phyloP scores from a whole-genome alignment of 2,888 invertebrate species.

The Ommatoiulus sabulosus region DNA sequence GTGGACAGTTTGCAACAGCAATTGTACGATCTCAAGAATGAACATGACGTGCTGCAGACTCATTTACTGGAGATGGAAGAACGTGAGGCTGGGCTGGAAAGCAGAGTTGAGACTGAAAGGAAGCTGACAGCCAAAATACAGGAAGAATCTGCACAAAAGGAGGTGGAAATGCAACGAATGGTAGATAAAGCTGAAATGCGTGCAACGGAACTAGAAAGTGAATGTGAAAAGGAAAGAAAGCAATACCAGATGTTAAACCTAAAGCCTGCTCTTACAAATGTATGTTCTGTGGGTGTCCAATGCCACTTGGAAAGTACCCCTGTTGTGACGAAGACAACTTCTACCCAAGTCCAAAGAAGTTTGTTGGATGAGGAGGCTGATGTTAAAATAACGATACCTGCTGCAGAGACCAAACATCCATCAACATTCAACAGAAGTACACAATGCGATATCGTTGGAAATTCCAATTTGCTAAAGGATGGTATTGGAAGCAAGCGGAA shows the following conservation, averaged over 20 bases:
- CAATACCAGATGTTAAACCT: neutral
- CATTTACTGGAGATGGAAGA: neutral
- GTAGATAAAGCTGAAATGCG: neutral
- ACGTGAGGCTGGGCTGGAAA: neutral
- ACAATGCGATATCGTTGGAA: neutral
- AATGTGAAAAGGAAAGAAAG: neutral
- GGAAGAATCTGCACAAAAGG: neutral
- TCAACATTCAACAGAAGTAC: neutral
- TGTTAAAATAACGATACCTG: neutral
- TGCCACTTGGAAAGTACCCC: neutral
- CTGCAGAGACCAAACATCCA: neutral
- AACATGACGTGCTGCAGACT: neutral
- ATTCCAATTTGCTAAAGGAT: neutral
- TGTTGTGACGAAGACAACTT: neutral
- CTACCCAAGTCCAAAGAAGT: neutral
- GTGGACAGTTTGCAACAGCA: constrained; percentile 4
- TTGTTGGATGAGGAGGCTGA: neutral
- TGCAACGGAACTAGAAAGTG: neutral
- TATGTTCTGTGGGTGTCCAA: neutral
- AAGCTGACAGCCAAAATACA: neutral
- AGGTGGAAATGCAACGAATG: neutral
- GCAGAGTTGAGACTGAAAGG: neutral
- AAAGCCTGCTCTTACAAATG: neutral
- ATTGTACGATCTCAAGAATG: constrained; percentile 15
- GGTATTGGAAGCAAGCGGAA: neutral